A percentile compares a stretch with the other conserved stretches of the same genome.
phyloP scores from a whole-genome alignment of 2,797 vertebrate genomes.

The Adelosebastes latens region DNA sequence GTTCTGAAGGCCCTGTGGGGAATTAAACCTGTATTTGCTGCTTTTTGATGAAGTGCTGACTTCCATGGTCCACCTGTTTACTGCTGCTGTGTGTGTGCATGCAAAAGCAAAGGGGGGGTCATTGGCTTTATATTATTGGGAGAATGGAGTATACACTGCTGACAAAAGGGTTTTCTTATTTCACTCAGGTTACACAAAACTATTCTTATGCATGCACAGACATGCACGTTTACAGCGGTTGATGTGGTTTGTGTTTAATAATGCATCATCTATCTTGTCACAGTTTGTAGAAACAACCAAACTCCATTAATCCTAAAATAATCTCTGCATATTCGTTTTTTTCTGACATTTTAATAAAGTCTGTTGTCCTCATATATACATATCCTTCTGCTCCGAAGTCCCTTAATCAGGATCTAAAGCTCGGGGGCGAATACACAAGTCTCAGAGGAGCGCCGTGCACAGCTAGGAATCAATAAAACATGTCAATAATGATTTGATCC shows the following conservation, averaged over 20 bases:
- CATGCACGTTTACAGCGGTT: neutral
- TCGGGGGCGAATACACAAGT: conserved; percentile 23
- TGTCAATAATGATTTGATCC: conserved; percentile 70
- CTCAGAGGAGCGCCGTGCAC: conserved; percentile 32
- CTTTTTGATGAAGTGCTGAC: conserved; percentile 79
- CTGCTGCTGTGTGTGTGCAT: conserved; percentile 21
- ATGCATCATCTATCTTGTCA: conserved; percentile 6
- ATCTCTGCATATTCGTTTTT: conserved; percentile 15
- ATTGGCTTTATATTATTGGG: conserved; percentile 37
- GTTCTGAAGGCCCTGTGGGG: conserved; percentile 44
- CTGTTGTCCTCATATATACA: conserved; percentile 15
- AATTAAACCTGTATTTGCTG: conserved; percentile 66
- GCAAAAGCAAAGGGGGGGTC: neutral
- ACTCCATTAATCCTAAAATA: conserved; percentile 8
- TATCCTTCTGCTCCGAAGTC: conserved; percentile 14
- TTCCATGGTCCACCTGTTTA: conserved; percentile 67
- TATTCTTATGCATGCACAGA: conserved; percentile 21
- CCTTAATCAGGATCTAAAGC: conserved; percentile 60
- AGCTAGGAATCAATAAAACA: conserved; percentile 67
- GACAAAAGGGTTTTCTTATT: conserved; percentile 61
- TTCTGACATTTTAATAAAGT: conserved; percentile 50
- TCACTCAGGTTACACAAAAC: conserved; percentile 21
- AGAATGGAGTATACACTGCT: conserved; percentile 47
- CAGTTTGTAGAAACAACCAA: conserved; percentile 9
- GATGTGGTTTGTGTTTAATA: conserved; percentile 22